Evolutionary conservation across 1,140 invertebrate genomes (phyloP).

Genomic region (Acyrthosiphon pisum): DNA sequence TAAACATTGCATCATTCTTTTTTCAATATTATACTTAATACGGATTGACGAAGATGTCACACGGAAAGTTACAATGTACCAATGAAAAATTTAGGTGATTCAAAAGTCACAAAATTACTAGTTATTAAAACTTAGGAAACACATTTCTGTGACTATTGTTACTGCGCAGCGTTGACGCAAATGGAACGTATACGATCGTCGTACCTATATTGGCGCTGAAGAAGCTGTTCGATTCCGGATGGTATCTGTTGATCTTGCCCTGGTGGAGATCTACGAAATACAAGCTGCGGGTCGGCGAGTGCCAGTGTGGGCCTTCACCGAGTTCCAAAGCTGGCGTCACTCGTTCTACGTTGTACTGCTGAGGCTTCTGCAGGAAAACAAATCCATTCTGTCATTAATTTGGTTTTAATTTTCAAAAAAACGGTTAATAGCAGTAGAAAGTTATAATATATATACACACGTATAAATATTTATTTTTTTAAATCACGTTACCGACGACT

Average conservation of each 20-base stretch:
- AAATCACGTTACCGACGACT: not conserved
- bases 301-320: conserved; percentile 67
- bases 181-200: not conserved
- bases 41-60: not conserved
- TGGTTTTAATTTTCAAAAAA: not conserved
- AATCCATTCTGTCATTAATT: not conserved
- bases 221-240: conserved; percentile 62
- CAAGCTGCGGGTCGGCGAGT: conserved; percentile 63
- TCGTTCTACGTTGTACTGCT: conserved; percentile 34
- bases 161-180: not conserved
- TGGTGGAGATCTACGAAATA: conserved; percentile 65
- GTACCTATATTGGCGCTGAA: conserved; percentile 59
- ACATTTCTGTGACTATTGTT: not conserved
- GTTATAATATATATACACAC: too few species aligned
- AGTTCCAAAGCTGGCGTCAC: conserved; percentile 50
- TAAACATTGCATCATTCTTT: not conserved
- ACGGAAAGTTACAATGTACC: not conserved
- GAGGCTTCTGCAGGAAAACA: not conserved
- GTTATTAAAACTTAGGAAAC: not conserved
- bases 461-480: not conserved
- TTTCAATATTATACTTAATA: not conserved
- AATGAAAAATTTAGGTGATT: not conserved
- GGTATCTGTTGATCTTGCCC: conserved; percentile 63
- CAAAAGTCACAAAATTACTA: not conserved
- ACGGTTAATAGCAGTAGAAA: not conserved